These are phyloP conservation scores for Serrognathus titanus DNA, from an alignment of 2,888 invertebrate genomes.

Conservation along the genomic window DNA sequence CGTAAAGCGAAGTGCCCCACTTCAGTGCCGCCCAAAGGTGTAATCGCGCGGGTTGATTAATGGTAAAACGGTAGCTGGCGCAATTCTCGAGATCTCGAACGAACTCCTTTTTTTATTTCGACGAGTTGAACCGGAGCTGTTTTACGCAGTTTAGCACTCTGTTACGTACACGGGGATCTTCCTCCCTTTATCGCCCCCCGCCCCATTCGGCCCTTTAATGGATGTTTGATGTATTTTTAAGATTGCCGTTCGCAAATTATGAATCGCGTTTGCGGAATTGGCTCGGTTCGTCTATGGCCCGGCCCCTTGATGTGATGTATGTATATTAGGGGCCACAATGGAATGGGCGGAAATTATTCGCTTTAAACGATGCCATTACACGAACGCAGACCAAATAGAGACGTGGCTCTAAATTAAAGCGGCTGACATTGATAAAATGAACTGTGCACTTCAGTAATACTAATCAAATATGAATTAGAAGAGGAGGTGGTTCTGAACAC, in stretches of 20 bases:
- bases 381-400: no score
- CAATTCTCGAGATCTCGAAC: constrained; percentile 23
- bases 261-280: constrained; percentile 4
- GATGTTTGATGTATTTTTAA: no score
- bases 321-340: constrained; percentile 4
- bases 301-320: background rate
- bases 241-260: constrained; percentile 3
- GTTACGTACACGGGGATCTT: constrained; percentile 18
- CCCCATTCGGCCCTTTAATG: constrained; percentile 2
- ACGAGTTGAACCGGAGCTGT: constrained; percentile 21
- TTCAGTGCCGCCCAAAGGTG: constrained; percentile 25
- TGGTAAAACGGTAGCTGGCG: constrained; percentile 22
- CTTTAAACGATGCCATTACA: no score
- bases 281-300: no score
- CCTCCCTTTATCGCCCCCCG: constrained; percentile 7
- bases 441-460: no score
- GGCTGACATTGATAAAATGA: no score
- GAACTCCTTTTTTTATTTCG: constrained; percentile 23
- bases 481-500: no score
- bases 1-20: constrained; percentile 12
- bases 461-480: no score
- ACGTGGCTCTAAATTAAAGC: no score
- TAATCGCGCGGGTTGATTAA: constrained; percentile 32
- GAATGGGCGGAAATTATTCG: no score
- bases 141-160: constrained; percentile 29